Conservation (phyloP, 2,113 vertebrate genomes). For the Perca fluviatilis region DNA sequence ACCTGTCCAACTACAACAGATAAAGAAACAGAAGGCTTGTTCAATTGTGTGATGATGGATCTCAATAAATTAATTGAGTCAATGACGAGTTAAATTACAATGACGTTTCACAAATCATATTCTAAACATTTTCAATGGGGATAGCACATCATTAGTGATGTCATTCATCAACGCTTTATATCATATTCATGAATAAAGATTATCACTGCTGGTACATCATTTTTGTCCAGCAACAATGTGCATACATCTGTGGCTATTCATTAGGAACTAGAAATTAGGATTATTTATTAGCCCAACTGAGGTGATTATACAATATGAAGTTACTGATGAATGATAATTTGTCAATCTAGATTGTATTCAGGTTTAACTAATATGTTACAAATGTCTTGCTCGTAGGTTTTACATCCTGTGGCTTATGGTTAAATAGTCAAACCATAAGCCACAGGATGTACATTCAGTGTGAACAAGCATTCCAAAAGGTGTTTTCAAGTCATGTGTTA, state of each 20-base stretch:
- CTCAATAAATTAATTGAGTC: conserved; percentile 10
- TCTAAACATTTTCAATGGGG: not conserved
- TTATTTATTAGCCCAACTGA: not conserved
- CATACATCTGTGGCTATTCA: conserved; percentile 3
- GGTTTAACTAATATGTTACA: too few species aligned
- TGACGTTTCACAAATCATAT: conserved; percentile 14
- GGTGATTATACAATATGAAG: not conserved
- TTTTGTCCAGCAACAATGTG: conserved; percentile 15
- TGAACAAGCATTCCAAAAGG: not conserved
- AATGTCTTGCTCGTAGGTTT: not conserved
- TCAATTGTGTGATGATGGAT: conserved; percentile 23
- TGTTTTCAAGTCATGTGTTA: not conserved
- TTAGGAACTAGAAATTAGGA: not conserved
- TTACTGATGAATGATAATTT: not conserved
- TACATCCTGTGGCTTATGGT: too few species aligned
- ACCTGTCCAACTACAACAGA: not conserved
- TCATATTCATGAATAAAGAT: conserved; percentile 15
- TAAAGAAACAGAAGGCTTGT: not conserved
- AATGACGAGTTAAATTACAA: conserved; percentile 31
- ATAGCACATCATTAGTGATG: conserved; percentile 27
- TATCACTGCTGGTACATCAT: conserved; percentile 13
- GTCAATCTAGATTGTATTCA: not conserved
- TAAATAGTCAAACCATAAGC: not conserved
- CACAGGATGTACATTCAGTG: not conserved
- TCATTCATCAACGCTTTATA: conserved; percentile 29